phyloP scores from a whole-genome alignment of 2,113 vertebrate genomes.

The Lophochroa leadbeateri region DNA sequence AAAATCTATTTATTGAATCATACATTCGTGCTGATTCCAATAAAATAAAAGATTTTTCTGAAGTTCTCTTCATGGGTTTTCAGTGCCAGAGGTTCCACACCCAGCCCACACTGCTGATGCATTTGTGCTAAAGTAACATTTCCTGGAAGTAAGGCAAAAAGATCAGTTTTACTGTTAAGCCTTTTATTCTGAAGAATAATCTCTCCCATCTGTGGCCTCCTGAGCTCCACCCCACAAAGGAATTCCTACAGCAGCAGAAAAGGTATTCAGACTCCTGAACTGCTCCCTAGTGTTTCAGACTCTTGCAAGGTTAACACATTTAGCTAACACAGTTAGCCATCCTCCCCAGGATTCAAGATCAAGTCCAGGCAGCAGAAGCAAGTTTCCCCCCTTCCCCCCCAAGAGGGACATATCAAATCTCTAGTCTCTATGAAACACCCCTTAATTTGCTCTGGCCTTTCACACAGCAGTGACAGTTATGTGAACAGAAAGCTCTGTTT shows the following conservation, averaged over 20 bases:
- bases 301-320: neutral
- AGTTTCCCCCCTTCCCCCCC: neutral
- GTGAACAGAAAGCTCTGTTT: neutral
- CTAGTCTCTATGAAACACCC: neutral
- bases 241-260: neutral
- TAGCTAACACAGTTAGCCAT: neutral
- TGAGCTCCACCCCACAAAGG: neutral
- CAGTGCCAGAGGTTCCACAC: neutral
- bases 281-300: neutral
- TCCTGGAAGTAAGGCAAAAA: neutral
- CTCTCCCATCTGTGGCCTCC: neutral
- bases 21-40: slow-evolving; percentile 92
- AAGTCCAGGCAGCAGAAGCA: neutral
- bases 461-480: neutral
- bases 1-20: slow-evolving; percentile 97
- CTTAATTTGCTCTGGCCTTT: neutral
- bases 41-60: slow-evolving; percentile 91
- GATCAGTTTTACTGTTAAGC: neutral
- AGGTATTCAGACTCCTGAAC: neutral
- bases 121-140: neutral
- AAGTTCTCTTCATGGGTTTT: slow-evolving; percentile 76
- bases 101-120: neutral
- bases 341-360: neutral
- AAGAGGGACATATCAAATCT: neutral
- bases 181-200: neutral